A percentile compares a stretch with the other conserved stretches of the same genome.
Conservation (phyloP, 2,113 vertebrate genomes). For the Candoia aspera region DNA sequence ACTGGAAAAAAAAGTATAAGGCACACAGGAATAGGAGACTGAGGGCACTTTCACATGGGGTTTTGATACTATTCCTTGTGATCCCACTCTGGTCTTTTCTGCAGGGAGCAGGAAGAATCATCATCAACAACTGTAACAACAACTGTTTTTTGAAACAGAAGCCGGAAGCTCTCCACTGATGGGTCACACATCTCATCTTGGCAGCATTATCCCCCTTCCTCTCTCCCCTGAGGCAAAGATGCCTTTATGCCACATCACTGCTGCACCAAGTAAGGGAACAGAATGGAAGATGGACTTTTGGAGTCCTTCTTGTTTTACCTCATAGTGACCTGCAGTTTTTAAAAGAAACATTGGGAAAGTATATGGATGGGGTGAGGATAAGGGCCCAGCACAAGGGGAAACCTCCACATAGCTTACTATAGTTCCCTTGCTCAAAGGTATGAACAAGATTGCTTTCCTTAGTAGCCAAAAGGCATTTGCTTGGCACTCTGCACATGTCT, state of each 20-base stretch:
- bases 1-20: not conserved
- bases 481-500: not conserved
- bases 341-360: not conserved
- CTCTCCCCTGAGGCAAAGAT: too few species aligned
- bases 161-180: not conserved
- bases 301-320: not conserved
- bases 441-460: not conserved
- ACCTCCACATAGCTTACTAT: not conserved
- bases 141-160: not conserved
- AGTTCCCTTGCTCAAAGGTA: not conserved
- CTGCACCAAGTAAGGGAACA: not conserved
- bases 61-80: not conserved
- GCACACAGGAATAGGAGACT: not conserved
- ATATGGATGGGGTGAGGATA: not conserved
- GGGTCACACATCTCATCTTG: not conserved
- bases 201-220: not conserved
- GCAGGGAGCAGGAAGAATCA: not conserved
- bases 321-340: not conserved
- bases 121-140: not conserved
- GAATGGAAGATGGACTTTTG: not conserved
- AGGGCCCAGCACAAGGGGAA: not conserved
- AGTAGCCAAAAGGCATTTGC: not conserved
- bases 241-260: not conserved
- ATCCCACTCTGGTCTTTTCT: not conserved
- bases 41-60: not conserved